Base-by-base conservation (phyloP, 2,888 invertebrate species). In the Ochropacha duplaris region DNA sequence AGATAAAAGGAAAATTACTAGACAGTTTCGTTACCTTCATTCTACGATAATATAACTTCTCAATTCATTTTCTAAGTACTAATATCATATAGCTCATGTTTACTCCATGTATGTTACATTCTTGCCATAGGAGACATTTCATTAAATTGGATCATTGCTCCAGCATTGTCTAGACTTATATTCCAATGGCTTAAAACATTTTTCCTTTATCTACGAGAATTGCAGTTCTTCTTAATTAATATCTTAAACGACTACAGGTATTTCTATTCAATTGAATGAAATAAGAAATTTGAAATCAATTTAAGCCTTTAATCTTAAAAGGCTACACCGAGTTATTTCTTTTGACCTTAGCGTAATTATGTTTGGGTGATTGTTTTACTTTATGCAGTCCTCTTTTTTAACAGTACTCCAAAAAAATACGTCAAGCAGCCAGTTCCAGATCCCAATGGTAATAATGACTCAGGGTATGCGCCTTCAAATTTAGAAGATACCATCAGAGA, bases 391-490 rank as follows among this genome's bases (percentile, higher is more conserved):
- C 2, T 9, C 54, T 50, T 49, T 62, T 50, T 49, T 62, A 62
- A 11, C 72, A 90, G 87, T 62, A 81, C 80, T 6, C 84, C 87
- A 49, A 89, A 82, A 65, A 83, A 78, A 65, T 83, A 74, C 54
- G 63, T 83, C 4, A 90, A 84, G 60, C 62, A 92, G 50, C 93
- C 94, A 19, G 78, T 93, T 51, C 94, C 94, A 54, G 96, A 96
- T 79, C 95, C 96, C 44, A 96, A 96, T 82, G 96, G 96, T 68
- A 97, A 96, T 94, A 96, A 96, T 87, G 97, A 97, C 88, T 96
- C 96, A 58, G 97, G 97, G 60, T 97, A 97, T 86, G 96, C 95
- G 59, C 94, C 96, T 61, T 95, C 94, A 71, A 94, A 94, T 60
- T 71, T 91, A 0, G 93, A 93, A 65, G 94, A 94, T 54, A 93